phyloP scores from a whole-genome alignment of 1,140 invertebrate genomes.

The Drosophila teissieri region DNA sequence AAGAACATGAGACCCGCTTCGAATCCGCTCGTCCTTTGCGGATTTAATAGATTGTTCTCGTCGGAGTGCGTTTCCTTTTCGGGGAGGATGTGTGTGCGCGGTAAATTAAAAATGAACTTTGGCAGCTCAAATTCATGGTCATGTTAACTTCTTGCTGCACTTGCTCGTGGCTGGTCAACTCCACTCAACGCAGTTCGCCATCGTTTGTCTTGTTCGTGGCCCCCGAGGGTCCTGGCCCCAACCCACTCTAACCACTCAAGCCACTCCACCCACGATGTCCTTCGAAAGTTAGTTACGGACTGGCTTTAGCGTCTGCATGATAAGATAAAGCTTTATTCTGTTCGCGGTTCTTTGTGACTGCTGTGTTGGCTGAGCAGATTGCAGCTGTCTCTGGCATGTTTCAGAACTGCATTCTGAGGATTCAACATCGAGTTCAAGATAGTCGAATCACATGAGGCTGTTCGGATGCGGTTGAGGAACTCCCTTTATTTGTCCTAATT shows the following conservation, averaged over 20 bases:
- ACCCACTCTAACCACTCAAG: neutral
- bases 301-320: constrained; percentile 62
- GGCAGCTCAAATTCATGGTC: constrained; percentile 77
- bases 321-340: constrained; percentile 67
- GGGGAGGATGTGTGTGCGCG: constrained; percentile 16
- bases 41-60: constrained; percentile 67
- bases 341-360: constrained; percentile 49
- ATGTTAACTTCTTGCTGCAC: constrained; percentile 76
- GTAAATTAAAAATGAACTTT: constrained; percentile 81
- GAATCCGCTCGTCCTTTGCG: constrained; percentile 31
- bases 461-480: constrained; percentile 1
- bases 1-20: constrained; percentile 31
- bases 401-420: constrained; percentile 26
- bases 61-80: constrained; percentile 30
- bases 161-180: constrained; percentile 58
- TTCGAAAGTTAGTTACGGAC: constrained; percentile 57
- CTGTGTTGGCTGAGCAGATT: constrained; percentile 37
- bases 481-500: constrained; percentile 22
- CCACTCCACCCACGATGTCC: neutral
- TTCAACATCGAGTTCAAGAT: constrained; percentile 32
- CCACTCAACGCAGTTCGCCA: constrained; percentile 55
- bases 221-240: neutral
- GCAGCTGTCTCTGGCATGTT: constrained; percentile 43
- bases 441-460: constrained; percentile 9
- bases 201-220: constrained; percentile 59